Base-by-base conservation (phyloP, 2,797 vertebrate species). In the Alfaro cultratus region DNA sequence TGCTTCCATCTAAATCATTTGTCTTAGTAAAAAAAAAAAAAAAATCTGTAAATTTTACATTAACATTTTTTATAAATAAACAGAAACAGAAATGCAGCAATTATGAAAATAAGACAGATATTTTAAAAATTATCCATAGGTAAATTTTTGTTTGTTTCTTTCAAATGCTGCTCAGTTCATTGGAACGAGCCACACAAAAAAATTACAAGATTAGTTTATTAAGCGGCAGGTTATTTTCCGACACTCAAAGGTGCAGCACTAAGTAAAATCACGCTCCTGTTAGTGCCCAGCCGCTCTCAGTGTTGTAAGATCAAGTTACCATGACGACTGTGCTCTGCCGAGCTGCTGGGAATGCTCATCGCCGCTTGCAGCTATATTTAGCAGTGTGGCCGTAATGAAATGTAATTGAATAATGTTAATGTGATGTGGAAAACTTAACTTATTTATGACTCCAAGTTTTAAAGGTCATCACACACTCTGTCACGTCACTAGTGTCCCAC, bases 291-390 rank as follows among this genome's bases (percentile, higher is more conserved):
- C 23, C 41, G 15, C 64, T 73, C 39, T 47, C 36, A 72, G 29
- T 18, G 47, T 39, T 60, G 43, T 39, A 53, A 75, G 79, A 76
- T 72, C 39, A 68, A 39, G 75, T 78, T 78, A 68, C 80, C 80
- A 82, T 74, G 75, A 62, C 39, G 49, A 57, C 71, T 55, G 49
- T 23, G 47, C 41, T 73, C 31, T 43, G 21, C 75, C 53, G 75
- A 47, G 60, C 47, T 74, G 70, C 46, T 75, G 64, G 76, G 53
- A 36, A 57, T 3, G 0, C 39, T 73, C 47, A 67, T 76, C n/a
- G 18, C 57, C 73, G 57, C 74, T 73, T 67, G 70, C 71, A 67
- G 39, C 15, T 83, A 67, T 73, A 83, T 76, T 79, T 57, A 76
- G 36, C 13, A 39, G 57, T 31, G 31, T 79, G 67, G 74, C 39